A percentile compares a stretch with the other conserved stretches of the same genome.
phyloP scores from a whole-genome alignment of 2,888 invertebrate species.

The Teleiodes luculella region DNA sequence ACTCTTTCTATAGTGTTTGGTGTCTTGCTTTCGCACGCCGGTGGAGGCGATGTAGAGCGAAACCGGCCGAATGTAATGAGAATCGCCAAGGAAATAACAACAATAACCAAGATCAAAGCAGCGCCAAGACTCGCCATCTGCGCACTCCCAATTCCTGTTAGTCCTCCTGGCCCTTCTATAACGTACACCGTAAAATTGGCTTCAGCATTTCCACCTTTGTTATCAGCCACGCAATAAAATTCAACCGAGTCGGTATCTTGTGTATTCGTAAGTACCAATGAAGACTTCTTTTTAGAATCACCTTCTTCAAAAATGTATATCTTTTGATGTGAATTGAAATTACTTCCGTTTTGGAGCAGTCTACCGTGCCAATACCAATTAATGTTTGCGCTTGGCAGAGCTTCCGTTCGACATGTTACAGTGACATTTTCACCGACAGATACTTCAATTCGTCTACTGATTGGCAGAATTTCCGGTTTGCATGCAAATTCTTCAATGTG shows the following conservation, averaged over 20 bases:
- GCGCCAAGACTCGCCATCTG: conserved; percentile 92
- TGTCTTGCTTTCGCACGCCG: conserved; percentile 86
- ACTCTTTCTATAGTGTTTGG: conserved; percentile 86
- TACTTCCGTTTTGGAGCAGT: conserved; percentile 85
- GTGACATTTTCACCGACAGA: conserved; percentile 91
- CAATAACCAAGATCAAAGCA: conserved; percentile 86
- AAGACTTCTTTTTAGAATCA: conserved; percentile 86
- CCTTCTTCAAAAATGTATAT: conserved; percentile 88
- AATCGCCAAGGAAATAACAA: conserved; percentile 84
- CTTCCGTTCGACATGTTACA: conserved; percentile 88
- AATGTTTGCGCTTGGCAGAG: conserved; percentile 87
- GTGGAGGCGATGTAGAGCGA: conserved; percentile 75
- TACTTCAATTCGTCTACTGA: conserved; percentile 87
- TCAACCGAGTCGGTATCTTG: conserved; percentile 90
- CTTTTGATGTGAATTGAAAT: conserved; percentile 87
- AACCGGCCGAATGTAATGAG: conserved; percentile 86
- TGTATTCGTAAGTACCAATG: conserved; percentile 87
- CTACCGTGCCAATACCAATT: conserved; percentile 94
- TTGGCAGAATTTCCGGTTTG: conserved; percentile 87
- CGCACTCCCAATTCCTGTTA: conserved; percentile 89
- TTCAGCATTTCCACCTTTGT: conserved; percentile 91
- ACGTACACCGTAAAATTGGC: conserved; percentile 94
- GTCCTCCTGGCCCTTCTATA: conserved; percentile 86
- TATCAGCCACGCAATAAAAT: conserved; percentile 94
- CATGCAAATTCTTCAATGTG: conserved; percentile 91